phyloP scores from a whole-genome alignment of 2,888 invertebrate species.

The Phasia obesa region DNA sequence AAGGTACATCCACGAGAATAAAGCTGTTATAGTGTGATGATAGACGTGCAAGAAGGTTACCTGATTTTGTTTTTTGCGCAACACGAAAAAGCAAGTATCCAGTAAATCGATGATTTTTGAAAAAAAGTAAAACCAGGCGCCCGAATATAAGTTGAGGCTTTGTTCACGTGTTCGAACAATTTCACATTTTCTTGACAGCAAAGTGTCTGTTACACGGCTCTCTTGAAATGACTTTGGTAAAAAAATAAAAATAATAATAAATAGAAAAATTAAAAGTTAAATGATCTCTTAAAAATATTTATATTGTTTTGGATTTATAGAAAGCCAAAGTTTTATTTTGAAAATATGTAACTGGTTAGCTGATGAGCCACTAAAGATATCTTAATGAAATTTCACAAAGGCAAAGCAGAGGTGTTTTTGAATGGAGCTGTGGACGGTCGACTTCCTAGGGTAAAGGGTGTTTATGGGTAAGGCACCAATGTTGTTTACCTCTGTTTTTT shows the following conservation, averaged over 20 bases:
- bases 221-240: conserved; percentile 77
- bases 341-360: too few relatives aligned
- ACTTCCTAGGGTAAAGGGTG: too few relatives aligned
- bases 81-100: conserved; percentile 93
- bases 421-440: too few relatives aligned
- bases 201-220: conserved; percentile 78
- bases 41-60: conserved; percentile 94
- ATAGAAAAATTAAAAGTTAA: neutral
- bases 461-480: too few relatives aligned
- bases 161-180: conserved; percentile 78
- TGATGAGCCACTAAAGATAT: too few relatives aligned
- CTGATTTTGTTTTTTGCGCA: conserved; percentile 94
- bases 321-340: too few relatives aligned
- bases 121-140: conserved; percentile 91
- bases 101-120: conserved; percentile 90
- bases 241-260: neutral
- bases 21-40: conserved; percentile 91
- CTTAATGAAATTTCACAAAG: too few relatives aligned
- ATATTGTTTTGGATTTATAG: too few relatives aligned
- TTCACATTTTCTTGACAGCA: conserved; percentile 79
- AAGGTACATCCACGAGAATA: conserved; percentile 90
- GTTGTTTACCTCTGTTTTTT: too few relatives aligned
- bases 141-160: conserved; percentile 84
- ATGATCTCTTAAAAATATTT: neutral
- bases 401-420: too few relatives aligned